Evolutionary conservation across 2,113 vertebrate genomes (phyloP).

Genomic region (Cariama cristata): DNA sequence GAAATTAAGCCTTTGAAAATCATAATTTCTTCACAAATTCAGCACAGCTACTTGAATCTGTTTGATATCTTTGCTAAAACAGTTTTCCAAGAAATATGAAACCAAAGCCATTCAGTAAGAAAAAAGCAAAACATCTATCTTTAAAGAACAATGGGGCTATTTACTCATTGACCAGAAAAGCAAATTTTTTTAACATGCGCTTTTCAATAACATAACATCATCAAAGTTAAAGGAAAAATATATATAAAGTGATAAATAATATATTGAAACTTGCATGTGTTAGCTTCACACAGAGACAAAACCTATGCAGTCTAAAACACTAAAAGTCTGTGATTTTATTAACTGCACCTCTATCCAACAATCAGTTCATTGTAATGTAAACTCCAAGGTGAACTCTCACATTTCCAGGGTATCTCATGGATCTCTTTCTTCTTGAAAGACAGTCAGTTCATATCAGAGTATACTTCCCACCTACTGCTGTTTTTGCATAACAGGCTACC

Average conservation of each 20-base stretch:
- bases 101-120: not conserved
- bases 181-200: not conserved
- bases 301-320: rapidly evolving
- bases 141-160: not conserved
- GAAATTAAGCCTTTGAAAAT: not conserved
- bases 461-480: not conserved
- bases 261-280: not conserved
- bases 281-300: not conserved
- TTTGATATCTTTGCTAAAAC: not conserved
- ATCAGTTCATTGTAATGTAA: not conserved
- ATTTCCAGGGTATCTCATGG: not conserved
- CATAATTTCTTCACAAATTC: not conserved
- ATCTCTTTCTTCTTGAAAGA: not conserved
- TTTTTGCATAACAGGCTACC: not conserved
- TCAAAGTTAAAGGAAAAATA: not conserved
- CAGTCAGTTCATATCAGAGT: too few species aligned
- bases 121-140: not conserved
- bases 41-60: not conserved
- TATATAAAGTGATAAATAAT: not conserved
- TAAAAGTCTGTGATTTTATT: not conserved
- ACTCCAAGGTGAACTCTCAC: not conserved
- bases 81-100: not conserved
- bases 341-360: not conserved
- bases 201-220: not conserved
- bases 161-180: not conserved